phyloP scores from a whole-genome alignment of 2,113 vertebrate species.

The Petrocephalus microphthalmus region DNA sequence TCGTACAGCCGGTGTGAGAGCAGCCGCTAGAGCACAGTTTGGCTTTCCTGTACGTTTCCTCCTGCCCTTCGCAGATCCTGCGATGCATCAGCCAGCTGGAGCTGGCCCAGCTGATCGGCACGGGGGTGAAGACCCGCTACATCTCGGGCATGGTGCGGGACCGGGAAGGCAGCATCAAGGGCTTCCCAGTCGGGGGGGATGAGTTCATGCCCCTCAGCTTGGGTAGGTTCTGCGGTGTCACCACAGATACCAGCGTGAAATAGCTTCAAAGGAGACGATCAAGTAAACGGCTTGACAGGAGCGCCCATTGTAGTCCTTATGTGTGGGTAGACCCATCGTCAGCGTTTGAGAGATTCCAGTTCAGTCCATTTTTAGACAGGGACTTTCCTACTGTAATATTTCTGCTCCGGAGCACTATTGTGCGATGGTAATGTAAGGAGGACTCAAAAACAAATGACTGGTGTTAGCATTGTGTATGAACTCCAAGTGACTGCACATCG shows the following conservation, averaged over 20 bases:
- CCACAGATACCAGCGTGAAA: neutral
- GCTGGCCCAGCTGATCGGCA: slow-evolving; percentile 90
- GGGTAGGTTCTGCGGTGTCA: slow-evolving; percentile 55
- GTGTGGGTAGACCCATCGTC: neutral
- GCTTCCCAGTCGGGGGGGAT: slow-evolving; percentile 73
- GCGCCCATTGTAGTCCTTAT: neutral
- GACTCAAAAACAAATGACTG: neutral
- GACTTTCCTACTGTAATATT: neutral
- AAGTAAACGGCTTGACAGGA: neutral
- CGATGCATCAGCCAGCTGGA: slow-evolving; percentile 96
- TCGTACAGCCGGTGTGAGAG: neutral
- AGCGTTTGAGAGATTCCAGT: neutral
- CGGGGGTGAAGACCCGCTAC: slow-evolving; percentile 91
- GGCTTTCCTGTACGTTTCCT: neutral
- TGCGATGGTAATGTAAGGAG: neutral
- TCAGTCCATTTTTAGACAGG: neutral
- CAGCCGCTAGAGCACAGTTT: neutral
- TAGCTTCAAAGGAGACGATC: neutral
- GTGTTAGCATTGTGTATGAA: neutral
- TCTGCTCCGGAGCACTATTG: neutral
- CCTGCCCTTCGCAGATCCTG: slow-evolving; percentile 67
- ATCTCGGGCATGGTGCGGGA: slow-evolving; percentile 84
- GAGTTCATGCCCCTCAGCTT: slow-evolving; percentile 91
- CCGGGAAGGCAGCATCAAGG: slow-evolving; percentile 70
- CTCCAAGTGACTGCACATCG: neutral